Percentiles rank a stretch among this genome's conserved stretches.
phyloP scores from a whole-genome alignment of 2,888 invertebrate genomes.

The Heliconius aoede region DNA sequence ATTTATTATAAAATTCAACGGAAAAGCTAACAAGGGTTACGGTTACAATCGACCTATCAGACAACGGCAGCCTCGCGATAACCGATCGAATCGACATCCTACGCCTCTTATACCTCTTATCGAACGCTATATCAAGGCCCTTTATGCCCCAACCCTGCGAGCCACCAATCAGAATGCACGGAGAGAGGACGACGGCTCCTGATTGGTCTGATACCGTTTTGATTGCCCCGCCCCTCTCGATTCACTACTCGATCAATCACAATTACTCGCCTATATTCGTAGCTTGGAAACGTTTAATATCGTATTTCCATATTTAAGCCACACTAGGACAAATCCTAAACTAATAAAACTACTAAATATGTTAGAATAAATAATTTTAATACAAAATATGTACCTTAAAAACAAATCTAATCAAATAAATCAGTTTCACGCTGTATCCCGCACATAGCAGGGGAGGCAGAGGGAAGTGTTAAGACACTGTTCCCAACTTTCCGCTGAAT shows the following conservation, averaged over 20 bases:
- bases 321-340: not conserved
- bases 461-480: too few relatives aligned
- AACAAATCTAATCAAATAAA: too few relatives aligned
- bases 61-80: slow-evolving; percentile 56
- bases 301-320: slow-evolving; percentile 16
- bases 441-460: too few relatives aligned
- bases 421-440: too few relatives aligned
- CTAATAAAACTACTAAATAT: not conserved
- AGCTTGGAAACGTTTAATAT: slow-evolving; percentile 55
- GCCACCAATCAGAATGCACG: slow-evolving; percentile 69
- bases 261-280: slow-evolving; percentile 73
- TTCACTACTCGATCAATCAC: slow-evolving; percentile 80
- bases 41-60: slow-evolving; percentile 44
- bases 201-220: slow-evolving; percentile 81
- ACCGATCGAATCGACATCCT: slow-evolving; percentile 77
- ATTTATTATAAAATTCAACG: not conserved
- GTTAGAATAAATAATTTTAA: not conserved
- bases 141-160: slow-evolving; percentile 72
- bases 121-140: slow-evolving; percentile 80
- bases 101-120: slow-evolving; percentile 76
- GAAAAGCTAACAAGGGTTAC: not conserved
- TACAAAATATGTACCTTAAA: too few relatives aligned
- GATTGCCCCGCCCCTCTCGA: slow-evolving; percentile 81
- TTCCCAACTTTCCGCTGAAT: too few relatives aligned
- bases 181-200: slow-evolving; percentile 59